Conservation (phyloP, 2,113 vertebrate species). For the Hypomesus transpacificus region DNA sequence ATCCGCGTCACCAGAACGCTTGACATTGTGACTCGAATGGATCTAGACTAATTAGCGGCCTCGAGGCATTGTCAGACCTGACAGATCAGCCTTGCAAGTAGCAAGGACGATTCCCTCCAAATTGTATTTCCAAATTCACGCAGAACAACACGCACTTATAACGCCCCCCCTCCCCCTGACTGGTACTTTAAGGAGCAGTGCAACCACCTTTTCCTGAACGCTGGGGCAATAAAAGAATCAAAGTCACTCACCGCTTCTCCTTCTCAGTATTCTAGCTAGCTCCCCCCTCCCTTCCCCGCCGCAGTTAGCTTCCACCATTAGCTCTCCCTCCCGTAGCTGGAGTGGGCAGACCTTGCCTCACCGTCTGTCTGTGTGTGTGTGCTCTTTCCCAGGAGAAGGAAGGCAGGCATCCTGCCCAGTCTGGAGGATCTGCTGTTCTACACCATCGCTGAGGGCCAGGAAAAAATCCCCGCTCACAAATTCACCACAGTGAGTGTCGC, state of each 20-base stretch:
- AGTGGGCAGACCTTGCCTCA: not conserved
- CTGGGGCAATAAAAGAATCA: constrained; percentile 13
- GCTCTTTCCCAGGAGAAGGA: constrained; percentile 78
- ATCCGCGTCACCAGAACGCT: constrained; percentile 7
- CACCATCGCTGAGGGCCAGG: constrained; percentile 97
- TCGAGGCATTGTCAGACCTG: not conserved
- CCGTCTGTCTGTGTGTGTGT: not conserved
- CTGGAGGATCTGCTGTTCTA: constrained; percentile 98
- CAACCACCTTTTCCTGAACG: constrained; percentile 16
- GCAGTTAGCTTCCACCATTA: constrained; percentile 10
- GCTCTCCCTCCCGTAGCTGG: not conserved
- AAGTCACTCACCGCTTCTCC: constrained; percentile 45
- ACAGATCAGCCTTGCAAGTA: constrained; percentile 4
- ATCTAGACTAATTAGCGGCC: not conserved
- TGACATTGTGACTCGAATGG: not conserved
- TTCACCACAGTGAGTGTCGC: constrained; percentile 90
- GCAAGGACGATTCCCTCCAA: not conserved
- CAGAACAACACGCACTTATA: not conserved
- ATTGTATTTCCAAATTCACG: not conserved
- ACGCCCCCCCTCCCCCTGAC: constrained; percentile 30
- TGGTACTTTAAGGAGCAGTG: constrained; percentile 36
- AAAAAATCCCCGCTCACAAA: constrained; percentile 96
- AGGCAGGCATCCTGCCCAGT: constrained; percentile 92
- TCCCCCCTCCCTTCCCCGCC: constrained; percentile 31
- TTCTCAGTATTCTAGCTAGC: constrained; percentile 32